Evolutionary conservation across 2,113 vertebrate genomes (phyloP).

Genomic region (Ophthalmolycus amberensis): DNA sequence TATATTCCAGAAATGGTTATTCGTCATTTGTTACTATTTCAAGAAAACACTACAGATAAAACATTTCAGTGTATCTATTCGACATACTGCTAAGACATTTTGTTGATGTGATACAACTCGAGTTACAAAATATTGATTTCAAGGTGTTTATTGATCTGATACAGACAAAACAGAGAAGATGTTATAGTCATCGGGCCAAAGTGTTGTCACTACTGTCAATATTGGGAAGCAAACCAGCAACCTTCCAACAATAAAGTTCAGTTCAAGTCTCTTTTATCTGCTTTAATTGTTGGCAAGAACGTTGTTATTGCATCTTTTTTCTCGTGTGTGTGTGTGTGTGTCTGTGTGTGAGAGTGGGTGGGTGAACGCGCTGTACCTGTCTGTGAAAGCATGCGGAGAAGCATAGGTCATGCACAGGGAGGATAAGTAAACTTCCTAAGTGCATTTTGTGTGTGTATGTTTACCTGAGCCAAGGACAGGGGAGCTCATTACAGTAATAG

Average conservation of each 20-base stretch:
- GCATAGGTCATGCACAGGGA: conserved; percentile 31
- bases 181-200: neutral
- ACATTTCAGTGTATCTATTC: neutral
- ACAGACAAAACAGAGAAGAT: neutral
- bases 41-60: neutral
- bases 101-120: neutral
- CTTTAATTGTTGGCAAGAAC: conserved; percentile 34
- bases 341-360: conserved; percentile 27
- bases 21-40: neutral
- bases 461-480: neutral
- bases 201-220: neutral
- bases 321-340: neutral
- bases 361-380: conserved; percentile 28
- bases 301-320: conserved; percentile 2
- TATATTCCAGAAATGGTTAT: neutral
- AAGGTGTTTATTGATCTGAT: neutral
- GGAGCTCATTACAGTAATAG: neutral
- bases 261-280: conserved; percentile 11
- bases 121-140: neutral
- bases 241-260: conserved; percentile 20
- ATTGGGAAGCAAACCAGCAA: conserved; percentile 21
- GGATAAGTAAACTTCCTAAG: conserved; percentile 32
- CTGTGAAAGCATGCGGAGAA: conserved; percentile 57
- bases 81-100: neutral
- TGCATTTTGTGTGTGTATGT: neutral